Conservation (phyloP, 2,113 vertebrate species). For the Etia nguti region DNA sequence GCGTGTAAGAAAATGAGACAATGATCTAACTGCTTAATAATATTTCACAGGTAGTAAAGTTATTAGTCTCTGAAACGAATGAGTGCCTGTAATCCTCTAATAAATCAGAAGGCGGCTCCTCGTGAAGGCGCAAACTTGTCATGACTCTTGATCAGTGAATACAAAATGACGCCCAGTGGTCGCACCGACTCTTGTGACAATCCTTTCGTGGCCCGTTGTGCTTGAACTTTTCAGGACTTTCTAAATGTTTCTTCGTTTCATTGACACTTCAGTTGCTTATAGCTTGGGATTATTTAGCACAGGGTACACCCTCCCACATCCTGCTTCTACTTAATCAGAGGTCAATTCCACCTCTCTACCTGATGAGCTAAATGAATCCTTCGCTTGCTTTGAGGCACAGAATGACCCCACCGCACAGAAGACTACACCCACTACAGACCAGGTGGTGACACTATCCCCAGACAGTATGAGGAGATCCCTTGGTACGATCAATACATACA, state of each 20-base stretch:
- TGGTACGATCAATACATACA: background rate
- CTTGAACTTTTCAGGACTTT: background rate
- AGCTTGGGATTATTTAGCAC: background rate
- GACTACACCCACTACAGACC: background rate
- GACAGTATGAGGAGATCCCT: background rate
- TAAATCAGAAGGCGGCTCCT: background rate
- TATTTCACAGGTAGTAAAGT: background rate
- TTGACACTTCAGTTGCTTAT: background rate
- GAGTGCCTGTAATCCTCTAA: background rate
- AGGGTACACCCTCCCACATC: background rate
- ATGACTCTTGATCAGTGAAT: background rate
- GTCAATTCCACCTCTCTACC: rapidly evolving
- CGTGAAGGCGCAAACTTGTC: background rate
- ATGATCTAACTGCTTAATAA: background rate
- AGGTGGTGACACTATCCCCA: background rate
- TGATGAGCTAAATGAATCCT: background rate
- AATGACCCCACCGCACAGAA: rapidly evolving
- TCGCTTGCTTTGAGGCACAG: background rate
- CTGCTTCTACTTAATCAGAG: background rate
- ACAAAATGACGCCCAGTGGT: background rate
- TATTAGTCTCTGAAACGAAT: background rate
- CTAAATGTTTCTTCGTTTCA: background rate
- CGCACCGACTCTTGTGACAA: background rate
- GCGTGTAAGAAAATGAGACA: background rate
- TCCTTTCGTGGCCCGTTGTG: background rate